Evolutionary conservation across 2,797 vertebrate genomes (phyloP).

Genomic region (Phoxinus dragarum): DNA sequence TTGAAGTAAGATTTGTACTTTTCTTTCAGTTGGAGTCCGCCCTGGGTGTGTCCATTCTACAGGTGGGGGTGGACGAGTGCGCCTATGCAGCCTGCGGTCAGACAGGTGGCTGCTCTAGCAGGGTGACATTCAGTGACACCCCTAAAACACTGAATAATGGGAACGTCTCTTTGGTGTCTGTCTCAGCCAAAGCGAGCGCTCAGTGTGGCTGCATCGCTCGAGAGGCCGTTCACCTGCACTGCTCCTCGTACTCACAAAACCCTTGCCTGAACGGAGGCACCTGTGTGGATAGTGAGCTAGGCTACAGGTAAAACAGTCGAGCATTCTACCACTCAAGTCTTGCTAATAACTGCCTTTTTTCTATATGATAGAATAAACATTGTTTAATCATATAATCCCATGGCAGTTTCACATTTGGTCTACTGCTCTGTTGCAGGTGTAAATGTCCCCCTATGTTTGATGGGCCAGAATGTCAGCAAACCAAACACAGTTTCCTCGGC

Average conservation of each 20-base stretch:
- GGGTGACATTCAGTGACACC: constrained; percentile 73
- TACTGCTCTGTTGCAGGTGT: constrained; percentile 74
- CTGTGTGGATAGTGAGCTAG: constrained; percentile 83
- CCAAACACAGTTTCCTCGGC: constrained; percentile 85
- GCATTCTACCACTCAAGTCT: background rate
- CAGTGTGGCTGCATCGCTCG: constrained; percentile 83
- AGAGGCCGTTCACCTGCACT: constrained; percentile 77
- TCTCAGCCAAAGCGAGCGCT: constrained; percentile 71
- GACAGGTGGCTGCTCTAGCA: constrained; percentile 80
- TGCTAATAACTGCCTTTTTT: background rate
- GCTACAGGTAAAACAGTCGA: constrained; percentile 80
- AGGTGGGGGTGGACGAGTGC: constrained; percentile 86
- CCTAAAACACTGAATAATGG: constrained; percentile 79
- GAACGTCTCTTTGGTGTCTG: constrained; percentile 81
- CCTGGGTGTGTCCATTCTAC: constrained; percentile 80
- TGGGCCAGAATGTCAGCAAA: constrained; percentile 90
- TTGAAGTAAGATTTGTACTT: background rate
- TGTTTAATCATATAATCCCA: background rate
- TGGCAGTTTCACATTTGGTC: background rate
- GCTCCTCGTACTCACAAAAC: constrained; percentile 79
- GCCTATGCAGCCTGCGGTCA: constrained; percentile 76
- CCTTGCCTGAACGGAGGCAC: constrained; percentile 88
- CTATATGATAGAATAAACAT: background rate
- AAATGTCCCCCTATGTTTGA: constrained; percentile 84
- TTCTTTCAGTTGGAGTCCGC: constrained; percentile 82